phyloP scores from a whole-genome alignment of 2,113 vertebrate species.

The Nibea albiflora region DNA sequence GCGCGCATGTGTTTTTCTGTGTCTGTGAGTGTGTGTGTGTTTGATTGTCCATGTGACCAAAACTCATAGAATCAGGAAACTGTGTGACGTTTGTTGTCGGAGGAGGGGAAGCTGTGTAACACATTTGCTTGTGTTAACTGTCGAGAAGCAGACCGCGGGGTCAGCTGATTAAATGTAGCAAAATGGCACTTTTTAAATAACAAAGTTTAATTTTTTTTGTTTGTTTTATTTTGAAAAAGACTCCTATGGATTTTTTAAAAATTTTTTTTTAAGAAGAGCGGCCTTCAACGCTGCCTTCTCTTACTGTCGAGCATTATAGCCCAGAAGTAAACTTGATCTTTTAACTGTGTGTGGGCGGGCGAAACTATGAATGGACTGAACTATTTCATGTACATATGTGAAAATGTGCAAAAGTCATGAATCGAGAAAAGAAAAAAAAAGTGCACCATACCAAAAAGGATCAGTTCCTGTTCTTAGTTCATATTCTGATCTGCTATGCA shows the following conservation, averaged over 20 bases:
- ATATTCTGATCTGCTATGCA: constrained; percentile 95
- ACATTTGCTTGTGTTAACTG: constrained; percentile 79
- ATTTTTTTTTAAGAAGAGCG: constrained; percentile 31
- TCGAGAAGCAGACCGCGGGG: constrained; percentile 79
- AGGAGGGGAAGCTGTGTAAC: constrained; percentile 60
- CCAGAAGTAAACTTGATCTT: constrained; percentile 72
- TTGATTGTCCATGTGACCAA: constrained; percentile 83
- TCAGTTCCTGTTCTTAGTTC: constrained; percentile 86
- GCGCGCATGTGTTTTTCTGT: background rate
- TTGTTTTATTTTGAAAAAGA: constrained; percentile 35
- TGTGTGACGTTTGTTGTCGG: constrained; percentile 65
- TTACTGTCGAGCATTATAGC: constrained; percentile 72
- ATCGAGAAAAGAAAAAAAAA: constrained; percentile 52
- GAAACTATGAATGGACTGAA: constrained; percentile 84
- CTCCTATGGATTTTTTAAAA: constrained; percentile 71
- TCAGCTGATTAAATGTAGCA: constrained; percentile 92
- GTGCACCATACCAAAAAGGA: constrained; percentile 92
- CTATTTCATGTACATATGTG: constrained; percentile 83
- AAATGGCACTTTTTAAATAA: constrained; percentile 90
- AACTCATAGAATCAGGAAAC: constrained; percentile 83
- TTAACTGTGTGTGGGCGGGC: constrained; percentile 77
- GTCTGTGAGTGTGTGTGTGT: constrained; percentile 11
- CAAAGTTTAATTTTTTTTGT: constrained; percentile 61
- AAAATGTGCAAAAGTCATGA: constrained; percentile 82
- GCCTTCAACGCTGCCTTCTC: constrained; percentile 65